These are phyloP conservation scores for Gnathonemus longibarbis DNA, from an alignment of 2,113 vertebrate genomes.

Conservation along the genomic window DNA sequence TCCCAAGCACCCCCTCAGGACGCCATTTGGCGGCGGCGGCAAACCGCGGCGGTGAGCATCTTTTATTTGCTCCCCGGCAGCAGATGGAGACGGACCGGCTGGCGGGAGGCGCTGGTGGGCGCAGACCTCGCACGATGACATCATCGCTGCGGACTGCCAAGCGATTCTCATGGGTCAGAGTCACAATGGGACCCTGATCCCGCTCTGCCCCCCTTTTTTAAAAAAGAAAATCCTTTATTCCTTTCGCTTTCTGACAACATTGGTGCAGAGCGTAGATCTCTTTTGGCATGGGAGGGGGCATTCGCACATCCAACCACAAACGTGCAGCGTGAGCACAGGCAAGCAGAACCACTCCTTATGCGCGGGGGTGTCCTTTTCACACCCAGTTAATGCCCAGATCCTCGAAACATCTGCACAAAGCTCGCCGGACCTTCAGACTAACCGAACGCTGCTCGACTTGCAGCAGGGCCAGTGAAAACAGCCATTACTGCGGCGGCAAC, in stretches of 20 bases:
- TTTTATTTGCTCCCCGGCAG: background rate
- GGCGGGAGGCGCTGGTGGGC: background rate
- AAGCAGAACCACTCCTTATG: background rate
- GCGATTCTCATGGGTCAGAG: background rate
- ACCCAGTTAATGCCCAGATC: background rate
- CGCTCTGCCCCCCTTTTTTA: background rate
- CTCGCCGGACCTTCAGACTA: background rate
- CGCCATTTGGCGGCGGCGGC: background rate
- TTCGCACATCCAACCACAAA: background rate
- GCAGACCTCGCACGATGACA: background rate
- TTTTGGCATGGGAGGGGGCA: background rate
- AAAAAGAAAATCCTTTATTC: background rate
- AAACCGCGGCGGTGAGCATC: background rate
- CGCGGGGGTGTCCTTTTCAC: background rate
- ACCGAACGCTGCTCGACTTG: background rate
- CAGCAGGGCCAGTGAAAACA: background rate
- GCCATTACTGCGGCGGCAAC: background rate
- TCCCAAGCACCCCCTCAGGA: background rate
- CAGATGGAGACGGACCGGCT: background rate
- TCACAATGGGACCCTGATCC: background rate
- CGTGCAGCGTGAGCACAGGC: background rate
- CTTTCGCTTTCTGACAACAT: background rate
- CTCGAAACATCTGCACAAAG: background rate
- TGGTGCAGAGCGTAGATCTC: background rate
- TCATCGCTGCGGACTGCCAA: background rate